Percentiles rank a stretch among this genome's conserved stretches.
These are phyloP conservation scores for Megalurothrips usitatus DNA, from an alignment of 2,888 invertebrate species.

Conservation along the genomic window DNA sequence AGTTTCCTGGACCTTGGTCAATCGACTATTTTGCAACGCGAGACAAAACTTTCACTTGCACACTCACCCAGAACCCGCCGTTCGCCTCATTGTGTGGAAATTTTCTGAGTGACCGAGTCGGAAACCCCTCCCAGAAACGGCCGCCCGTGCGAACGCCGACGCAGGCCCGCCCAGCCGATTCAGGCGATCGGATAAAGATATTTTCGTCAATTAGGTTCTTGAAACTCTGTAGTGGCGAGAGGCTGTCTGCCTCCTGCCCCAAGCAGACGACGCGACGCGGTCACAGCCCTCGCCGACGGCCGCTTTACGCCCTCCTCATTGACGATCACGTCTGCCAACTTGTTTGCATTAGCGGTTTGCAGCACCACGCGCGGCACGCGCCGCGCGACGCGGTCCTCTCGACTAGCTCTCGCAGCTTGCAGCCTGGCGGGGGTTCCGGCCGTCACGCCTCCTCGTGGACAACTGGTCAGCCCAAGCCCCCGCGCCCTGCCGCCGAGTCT, in stretches of 20 bases:
- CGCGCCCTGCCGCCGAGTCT: no score
- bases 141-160: background rate
- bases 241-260: background rate
- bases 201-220: background rate
- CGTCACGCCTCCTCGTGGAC: no score
- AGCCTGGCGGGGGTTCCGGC: no score
- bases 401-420: no score
- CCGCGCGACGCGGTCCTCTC: no score
- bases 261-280: slow-evolving; percentile 17
- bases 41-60: background rate
- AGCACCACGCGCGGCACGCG: no score
- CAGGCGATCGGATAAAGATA: no score
- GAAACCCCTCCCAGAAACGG: background rate
- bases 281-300: background rate
- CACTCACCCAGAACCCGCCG: background rate
- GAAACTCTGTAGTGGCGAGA: background rate
- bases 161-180: background rate
- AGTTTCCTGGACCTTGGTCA: slow-evolving; percentile 5
- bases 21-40: background rate
- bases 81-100: slow-evolving; percentile 9
- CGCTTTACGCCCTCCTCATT: background rate
- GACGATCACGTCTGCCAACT: background rate
- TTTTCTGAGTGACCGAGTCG: background rate
- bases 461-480: no score
- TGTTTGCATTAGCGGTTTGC: no score